Conservation (phyloP, 2,888 invertebrate species). For the Enchytraeus crypticus region DNA sequence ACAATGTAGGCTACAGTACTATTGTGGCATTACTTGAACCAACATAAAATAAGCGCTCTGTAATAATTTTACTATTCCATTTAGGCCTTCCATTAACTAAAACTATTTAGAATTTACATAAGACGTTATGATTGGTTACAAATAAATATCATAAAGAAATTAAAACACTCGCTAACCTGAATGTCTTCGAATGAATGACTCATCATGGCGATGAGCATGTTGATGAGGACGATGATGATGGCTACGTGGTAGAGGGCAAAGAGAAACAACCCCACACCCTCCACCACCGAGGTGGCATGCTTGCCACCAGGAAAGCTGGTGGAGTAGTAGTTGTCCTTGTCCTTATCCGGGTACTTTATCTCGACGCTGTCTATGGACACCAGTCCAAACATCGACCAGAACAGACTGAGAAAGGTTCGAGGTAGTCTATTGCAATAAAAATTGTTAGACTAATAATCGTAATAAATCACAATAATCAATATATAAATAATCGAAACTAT, state of each 20-base stretch:
- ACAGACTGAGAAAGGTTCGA: conserved; percentile 46
- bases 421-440: conserved; percentile 33
- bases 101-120: too few relatives aligned
- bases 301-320: conserved; percentile 21
- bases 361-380: conserved; percentile 39
- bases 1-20: too few relatives aligned
- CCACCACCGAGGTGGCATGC: conserved; percentile 34
- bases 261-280: conserved; percentile 59
- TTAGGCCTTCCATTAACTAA: too few relatives aligned
- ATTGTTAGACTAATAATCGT: too few relatives aligned
- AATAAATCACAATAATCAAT: too few relatives aligned
- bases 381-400: conserved; percentile 49
- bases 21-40: too few relatives aligned
- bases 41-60: too few relatives aligned
- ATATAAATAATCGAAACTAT: too few relatives aligned
- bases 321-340: conserved; percentile 14
- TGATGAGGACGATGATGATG: conserved; percentile 63
- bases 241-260: conserved; percentile 60
- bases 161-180: too few relatives aligned
- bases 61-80: too few relatives aligned
- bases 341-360: conserved; percentile 27
- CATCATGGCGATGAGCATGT: conserved; percentile 69
- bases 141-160: too few relatives aligned
- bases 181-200: conserved; percentile 66
- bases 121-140: too few relatives aligned